Conservation (phyloP, 2,888 invertebrate genomes). For the Epirrhoe tristata region DNA sequence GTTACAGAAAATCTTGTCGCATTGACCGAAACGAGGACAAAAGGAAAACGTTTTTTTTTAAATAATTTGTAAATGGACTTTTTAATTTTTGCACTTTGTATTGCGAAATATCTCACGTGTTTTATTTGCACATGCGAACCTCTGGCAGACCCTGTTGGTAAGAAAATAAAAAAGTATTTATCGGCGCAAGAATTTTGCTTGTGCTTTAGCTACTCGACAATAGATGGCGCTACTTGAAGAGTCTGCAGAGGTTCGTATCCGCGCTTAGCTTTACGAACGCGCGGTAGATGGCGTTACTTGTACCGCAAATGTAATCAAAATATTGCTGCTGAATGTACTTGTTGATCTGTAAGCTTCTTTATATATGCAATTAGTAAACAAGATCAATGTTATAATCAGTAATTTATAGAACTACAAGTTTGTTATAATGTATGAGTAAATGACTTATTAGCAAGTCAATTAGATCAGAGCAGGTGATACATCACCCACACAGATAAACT, state of each 20-base stretch:
- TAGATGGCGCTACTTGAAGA: constrained; percentile 68
- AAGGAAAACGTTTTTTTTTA: neutral
- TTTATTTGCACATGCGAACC: constrained; percentile 81
- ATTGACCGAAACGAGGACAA: neutral
- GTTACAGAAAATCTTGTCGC: no score
- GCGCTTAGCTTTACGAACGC: constrained; percentile 43
- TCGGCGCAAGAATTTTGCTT: constrained; percentile 60
- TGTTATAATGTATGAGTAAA: constrained; percentile 39
- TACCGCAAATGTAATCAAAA: constrained; percentile 30
- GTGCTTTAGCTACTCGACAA: constrained; percentile 53
- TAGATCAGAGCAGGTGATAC: constrained; percentile 40
- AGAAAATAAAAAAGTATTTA: constrained; percentile 53
- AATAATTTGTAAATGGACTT: neutral
- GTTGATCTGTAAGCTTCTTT: constrained; percentile 6
- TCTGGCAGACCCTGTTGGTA: constrained; percentile 81
- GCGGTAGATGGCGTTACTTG: constrained; percentile 58
- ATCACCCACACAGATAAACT: constrained; percentile 40
- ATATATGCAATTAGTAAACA: constrained; percentile 4
- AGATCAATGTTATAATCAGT: constrained; percentile 15
- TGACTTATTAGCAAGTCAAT: constrained; percentile 38
- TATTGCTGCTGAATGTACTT: constrained; percentile 14
- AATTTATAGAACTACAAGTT: constrained; percentile 24
- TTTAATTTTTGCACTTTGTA: constrained; percentile 18
- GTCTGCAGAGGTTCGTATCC: constrained; percentile 48
- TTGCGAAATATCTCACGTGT: constrained; percentile 52